These are phyloP conservation scores for Scrobipalpa costella DNA, from an alignment of 2,888 invertebrate genomes.

Conservation along the genomic window DNA sequence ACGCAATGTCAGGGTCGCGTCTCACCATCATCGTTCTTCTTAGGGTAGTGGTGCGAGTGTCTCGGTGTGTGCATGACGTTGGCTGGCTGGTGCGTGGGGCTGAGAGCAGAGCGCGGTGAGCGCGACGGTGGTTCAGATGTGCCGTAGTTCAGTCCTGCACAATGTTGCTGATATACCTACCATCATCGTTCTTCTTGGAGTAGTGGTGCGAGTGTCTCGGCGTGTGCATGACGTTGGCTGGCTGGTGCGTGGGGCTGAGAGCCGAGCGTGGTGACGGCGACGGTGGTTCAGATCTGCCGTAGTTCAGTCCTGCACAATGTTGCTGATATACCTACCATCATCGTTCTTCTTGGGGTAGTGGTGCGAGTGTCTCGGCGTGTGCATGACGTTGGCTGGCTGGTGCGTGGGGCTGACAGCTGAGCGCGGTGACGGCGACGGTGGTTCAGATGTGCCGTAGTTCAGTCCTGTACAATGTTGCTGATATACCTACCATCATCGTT, in stretches of 20 bases:
- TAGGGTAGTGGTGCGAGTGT: constrained; percentile 83
- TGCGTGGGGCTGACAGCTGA: constrained; percentile 76
- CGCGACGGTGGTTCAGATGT: constrained; percentile 78
- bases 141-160: constrained; percentile 70
- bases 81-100: constrained; percentile 73
- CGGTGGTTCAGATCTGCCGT: constrained; percentile 77
- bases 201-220: constrained; percentile 80
- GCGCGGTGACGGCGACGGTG: constrained; percentile 75
- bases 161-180: no score
- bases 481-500: no score
- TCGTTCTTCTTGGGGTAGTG: constrained; percentile 57
- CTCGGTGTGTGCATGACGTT: constrained; percentile 73
- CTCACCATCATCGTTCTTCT: constrained; percentile 87
- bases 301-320: constrained; percentile 66
- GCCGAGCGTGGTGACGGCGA: constrained; percentile 77
- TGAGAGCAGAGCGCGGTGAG: constrained; percentile 73
- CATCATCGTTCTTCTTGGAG: constrained; percentile 42
- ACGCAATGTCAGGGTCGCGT: no score
- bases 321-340: no score
- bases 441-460: constrained; percentile 75
- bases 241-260: constrained; percentile 74
- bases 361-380: constrained; percentile 79
- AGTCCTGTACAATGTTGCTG: constrained; percentile 66
- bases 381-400: constrained; percentile 70
- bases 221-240: constrained; percentile 70